phyloP scores from a whole-genome alignment of 2,888 invertebrate species.

The Cosmia pyralina region DNA sequence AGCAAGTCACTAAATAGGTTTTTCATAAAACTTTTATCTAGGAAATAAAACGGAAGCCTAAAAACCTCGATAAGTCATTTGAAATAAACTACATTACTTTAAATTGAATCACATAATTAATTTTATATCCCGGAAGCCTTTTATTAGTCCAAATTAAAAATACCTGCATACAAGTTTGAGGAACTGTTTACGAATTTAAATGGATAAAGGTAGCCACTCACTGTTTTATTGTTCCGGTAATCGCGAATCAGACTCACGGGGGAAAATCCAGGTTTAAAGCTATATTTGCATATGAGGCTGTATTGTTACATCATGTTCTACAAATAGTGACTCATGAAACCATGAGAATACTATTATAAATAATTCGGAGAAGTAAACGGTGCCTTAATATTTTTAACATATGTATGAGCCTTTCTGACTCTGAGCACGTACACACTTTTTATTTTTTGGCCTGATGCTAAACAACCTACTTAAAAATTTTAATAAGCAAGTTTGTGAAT shows the following conservation, averaged over 20 bases:
- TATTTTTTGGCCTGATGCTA: background rate
- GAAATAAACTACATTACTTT: constrained; percentile 9
- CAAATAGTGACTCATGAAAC: constrained; percentile 30
- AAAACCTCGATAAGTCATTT: constrained; percentile 6
- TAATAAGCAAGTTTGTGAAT: background rate
- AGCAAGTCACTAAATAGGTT: background rate
- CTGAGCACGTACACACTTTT: constrained; percentile 27
- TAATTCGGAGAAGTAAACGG: constrained; percentile 36
- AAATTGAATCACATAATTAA: constrained; percentile 33
- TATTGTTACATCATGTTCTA: constrained; percentile 30
- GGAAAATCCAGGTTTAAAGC: constrained; percentile 37
- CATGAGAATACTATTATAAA: constrained; percentile 7
- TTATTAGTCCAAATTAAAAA: constrained; percentile 29
- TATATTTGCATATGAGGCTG: constrained; percentile 12
- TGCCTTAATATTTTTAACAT: constrained; percentile 26
- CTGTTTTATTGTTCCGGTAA: constrained; percentile 7
- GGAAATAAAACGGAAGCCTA: constrained; percentile 11
- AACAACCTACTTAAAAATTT: background rate
- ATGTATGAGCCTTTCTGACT: constrained; percentile 10
- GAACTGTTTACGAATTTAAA: constrained; percentile 6
- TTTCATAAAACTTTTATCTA: background rate
- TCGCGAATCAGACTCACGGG: background rate
- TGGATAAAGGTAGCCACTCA: background rate
- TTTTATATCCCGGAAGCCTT: constrained; percentile 30
- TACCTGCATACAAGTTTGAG: constrained; percentile 11